Evolutionary conservation across 2,113 vertebrate species (phyloP), one percentile per base, ranked within the genome.

Genomic region (Accipiter cooperii): DNA sequence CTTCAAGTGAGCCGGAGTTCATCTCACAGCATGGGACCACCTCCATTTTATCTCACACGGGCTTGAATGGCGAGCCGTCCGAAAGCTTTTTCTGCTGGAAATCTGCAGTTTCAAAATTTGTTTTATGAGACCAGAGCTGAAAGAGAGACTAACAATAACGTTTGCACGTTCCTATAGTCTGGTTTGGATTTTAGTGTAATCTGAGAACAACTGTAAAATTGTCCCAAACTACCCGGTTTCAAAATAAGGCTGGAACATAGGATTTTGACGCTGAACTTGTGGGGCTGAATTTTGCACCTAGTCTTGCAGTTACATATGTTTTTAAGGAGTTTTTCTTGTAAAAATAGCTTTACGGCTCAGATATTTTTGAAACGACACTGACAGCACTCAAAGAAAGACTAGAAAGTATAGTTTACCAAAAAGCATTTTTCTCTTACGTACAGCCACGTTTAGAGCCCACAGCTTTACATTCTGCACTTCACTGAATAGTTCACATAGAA

Each of bases 41-140:
- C 96, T 97, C 94, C 93, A 79, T 93, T 96, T 85, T 95, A 77
- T 96, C 89, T 91, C 40, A 13, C 87, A n/a, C 8, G 65, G 94
- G 49, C 80, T 94, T 68, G 60, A 95, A 81, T 47, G 84, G 55
- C 14, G 54, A 96, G 95, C 9, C 5, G 8, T 38, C 97, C 90
- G 79, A 84, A 96, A 83, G 90, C 52, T 79, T 77, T 92, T 92
- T 29, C 79, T 76, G 57, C 49, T 93, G 94, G 76, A 96, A 74
- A 96, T 47, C 55, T 73, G 92, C 76, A 58, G 74, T 95, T 97
- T 95, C 78, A 13, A 76, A 76, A 96, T 97, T 93, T 96, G 77
- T 94, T 97, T 97, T 91, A 94, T 76, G 92, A 93, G 95, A 77
- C 40, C 78, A 76, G 96, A 95, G 97, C 77, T 86, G 89, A 96